These are phyloP conservation scores for Trogon surrucura DNA, from an alignment of 2,113 vertebrate species.

Conservation along the genomic window DNA sequence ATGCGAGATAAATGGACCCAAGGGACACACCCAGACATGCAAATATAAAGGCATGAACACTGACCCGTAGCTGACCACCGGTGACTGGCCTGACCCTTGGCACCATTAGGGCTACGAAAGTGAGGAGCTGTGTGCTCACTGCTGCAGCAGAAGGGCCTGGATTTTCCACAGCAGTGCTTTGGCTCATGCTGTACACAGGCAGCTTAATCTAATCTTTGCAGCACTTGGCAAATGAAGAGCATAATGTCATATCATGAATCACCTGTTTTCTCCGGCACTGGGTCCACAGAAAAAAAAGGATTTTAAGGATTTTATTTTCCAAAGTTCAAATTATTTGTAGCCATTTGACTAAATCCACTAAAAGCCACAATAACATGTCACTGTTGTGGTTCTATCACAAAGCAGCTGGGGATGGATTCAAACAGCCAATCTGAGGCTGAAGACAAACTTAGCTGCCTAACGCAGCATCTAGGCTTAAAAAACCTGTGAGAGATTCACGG, in stretches of 20 bases:
- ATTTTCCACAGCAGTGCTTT: background rate
- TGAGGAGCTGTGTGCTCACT: background rate
- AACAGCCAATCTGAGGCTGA: background rate
- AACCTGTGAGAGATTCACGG: background rate
- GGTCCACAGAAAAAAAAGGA: background rate
- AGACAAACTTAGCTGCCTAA: background rate
- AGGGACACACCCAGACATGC: background rate
- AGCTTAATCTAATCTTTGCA: conserved; percentile 29
- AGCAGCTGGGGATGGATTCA: background rate
- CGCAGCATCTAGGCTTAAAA: background rate
- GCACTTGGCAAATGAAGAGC: background rate
- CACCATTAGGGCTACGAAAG: background rate
- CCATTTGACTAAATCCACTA: background rate
- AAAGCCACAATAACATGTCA: background rate
- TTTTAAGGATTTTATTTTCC: background rate
- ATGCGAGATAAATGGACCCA: background rate
- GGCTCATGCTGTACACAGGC: background rate
- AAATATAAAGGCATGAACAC: background rate
- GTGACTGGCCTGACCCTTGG: background rate
- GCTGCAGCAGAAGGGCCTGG: background rate
- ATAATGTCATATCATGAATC: background rate
- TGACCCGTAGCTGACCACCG: background rate
- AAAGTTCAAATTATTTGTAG: background rate
- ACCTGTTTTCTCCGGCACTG: background rate
- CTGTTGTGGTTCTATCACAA: background rate